These are phyloP conservation scores for Phyllopteryx taeniolatus DNA, from an alignment of 2,113 vertebrate species.

Conservation along the genomic window DNA sequence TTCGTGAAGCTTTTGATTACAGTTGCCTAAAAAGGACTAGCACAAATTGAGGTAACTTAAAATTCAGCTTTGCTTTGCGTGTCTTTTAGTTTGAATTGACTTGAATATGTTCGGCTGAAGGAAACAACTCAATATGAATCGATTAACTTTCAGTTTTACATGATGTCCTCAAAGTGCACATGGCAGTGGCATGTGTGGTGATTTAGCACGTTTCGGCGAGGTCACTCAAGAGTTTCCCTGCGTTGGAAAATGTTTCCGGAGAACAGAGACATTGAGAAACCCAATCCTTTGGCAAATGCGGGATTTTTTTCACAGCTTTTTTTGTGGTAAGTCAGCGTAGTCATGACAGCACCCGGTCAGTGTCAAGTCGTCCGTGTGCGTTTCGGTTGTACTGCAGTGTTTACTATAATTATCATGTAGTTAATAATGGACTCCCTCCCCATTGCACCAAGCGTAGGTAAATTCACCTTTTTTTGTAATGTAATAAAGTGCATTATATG, in stretches of 20 bases:
- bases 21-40: background rate
- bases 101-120: background rate
- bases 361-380: background rate
- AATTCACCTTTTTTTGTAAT: background rate
- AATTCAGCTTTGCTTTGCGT: background rate
- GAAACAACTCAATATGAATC: background rate
- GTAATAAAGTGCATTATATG: background rate
- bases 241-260: background rate
- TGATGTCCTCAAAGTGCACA: background rate
- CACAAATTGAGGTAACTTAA: background rate
- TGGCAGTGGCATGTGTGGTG: background rate
- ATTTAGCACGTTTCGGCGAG: background rate
- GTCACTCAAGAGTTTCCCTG: background rate
- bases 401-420: background rate
- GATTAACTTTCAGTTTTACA: background rate
- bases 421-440: background rate
- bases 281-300: slow-evolving; percentile 11
- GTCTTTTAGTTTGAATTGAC: background rate
- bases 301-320: slow-evolving; percentile 12
- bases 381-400: background rate
- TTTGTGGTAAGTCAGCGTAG: slow-evolving; percentile 32
- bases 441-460: background rate
- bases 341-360: background rate
- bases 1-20: background rate
- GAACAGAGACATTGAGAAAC: background rate